A percentile compares a stretch with the other conserved stretches of the same genome.
Evolutionary conservation across 2,888 invertebrate genomes (phyloP).

Genomic region (Phengaris alcon): DNA sequence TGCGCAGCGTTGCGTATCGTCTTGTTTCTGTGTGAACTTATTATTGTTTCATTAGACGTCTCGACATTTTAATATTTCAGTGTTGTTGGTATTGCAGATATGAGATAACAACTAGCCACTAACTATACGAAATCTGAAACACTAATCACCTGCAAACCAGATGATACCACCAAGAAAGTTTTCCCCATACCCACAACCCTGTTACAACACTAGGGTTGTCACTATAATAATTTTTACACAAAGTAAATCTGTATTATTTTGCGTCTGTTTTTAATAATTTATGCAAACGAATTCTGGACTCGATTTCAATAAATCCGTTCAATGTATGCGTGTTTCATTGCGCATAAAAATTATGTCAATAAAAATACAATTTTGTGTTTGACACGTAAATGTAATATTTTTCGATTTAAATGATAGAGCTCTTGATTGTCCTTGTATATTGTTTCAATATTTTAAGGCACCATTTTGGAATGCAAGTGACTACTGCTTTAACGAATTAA

Average conservation of each 20-base stretch:
- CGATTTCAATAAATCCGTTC: conserved; percentile 33
- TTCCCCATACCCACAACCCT: conserved; percentile 30
- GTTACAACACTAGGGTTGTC: conserved; percentile 29
- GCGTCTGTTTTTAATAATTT: conserved; percentile 37
- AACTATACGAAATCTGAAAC: neutral
- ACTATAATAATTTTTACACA: neutral
- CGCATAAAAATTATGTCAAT: conserved; percentile 27
- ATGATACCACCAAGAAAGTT: conserved; percentile 15
- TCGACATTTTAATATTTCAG: too few species aligned
- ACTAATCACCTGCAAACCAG: conserved; percentile 4
- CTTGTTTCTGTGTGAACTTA: too few species aligned
- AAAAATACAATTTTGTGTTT: conserved; percentile 26
- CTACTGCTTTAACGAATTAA: conserved; percentile 5
- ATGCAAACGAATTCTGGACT: conserved; percentile 34
- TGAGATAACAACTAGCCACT: neutral
- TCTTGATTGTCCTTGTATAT: conserved; percentile 9
- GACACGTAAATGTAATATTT: conserved; percentile 24
- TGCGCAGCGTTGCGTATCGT: too few species aligned
- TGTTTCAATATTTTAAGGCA: conserved; percentile 15
- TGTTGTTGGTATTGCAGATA: neutral
- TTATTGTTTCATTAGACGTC: too few species aligned
- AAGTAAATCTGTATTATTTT: conserved; percentile 38
- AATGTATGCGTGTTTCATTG: conserved; percentile 31
- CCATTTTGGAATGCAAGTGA: conserved; percentile 5
- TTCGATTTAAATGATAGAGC: conserved; percentile 17